Evolutionary conservation across 2,797 vertebrate species (phyloP), one percentile per base, ranked within the genome.

Genomic region (Tachyglossus aculeatus): DNA sequence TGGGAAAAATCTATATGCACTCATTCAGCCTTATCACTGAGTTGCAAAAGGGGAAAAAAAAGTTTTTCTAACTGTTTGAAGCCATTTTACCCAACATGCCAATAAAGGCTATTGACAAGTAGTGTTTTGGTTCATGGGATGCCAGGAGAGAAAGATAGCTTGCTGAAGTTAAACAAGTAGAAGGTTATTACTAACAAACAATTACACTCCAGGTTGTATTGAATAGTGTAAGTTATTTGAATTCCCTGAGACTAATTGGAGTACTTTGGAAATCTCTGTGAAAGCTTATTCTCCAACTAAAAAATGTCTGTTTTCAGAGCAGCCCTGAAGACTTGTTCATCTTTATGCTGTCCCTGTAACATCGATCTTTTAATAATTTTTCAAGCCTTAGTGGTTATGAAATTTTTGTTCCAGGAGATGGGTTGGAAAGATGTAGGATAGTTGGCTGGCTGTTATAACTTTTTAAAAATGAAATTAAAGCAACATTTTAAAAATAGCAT

Each of bases 91-190:
- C 39, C 63, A 64, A 80, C 59, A 62, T 11, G 40, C 77, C 57
- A 81, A 83, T 71, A 67, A 80, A 63, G 80, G 64, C 2, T n/a
- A n/a, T n/a, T n/a, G n/a, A 65, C 65, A 78, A 77, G 75, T 62
- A 52, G 52, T 73, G 64, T 59, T 74, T 40, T 33, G 70, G 80
- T 51, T 80, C 33, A 16, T 32, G 38, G 57, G 67, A 76, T 66
- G 62, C 60, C 43, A 36, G 0, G 0, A 34, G 19, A 73, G 1
- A 34, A 24, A 81, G 31, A 32, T 16, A 68, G 71, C 76, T 65
- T 1, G 62, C 33, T 40, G 61, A 58, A 58, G 63, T 39, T 74
- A 82, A 56, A 70, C 27, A 60, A 81, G 66, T n/a, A 32, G 12
- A 38, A 44, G 53, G 75, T 71, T 78, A 56, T 82, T 50, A 64